Evolutionary conservation across 2,113 vertebrate species (phyloP), one percentile per base, ranked within the genome.

Genomic region (Dendrocopos noguchii): DNA sequence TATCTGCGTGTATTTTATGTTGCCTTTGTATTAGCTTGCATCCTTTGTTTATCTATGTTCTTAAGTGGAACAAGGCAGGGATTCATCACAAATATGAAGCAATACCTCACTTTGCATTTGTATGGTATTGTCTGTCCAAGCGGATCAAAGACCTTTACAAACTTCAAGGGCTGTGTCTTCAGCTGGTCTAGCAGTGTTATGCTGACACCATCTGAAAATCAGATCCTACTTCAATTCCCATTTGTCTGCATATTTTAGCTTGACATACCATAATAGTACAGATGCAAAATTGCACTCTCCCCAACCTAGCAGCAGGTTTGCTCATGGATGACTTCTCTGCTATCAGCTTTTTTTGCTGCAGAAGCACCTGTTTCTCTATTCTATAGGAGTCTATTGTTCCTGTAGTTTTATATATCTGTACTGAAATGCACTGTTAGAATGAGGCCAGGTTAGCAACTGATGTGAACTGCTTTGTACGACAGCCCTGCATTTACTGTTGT

Each of bases 121-220:
- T 88, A 61, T 82, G n/a, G 33, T 74, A 64, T 60, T 76, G n/a
- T 93, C 81, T 82, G 72, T 47, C 70, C 74, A 71, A 82, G 81
- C 82, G 64, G 33, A 81, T 95, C 46, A 80, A 89, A 95, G 78
- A 28, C 56, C 79, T 75, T 75, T 75, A 39, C 53, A 85, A 70
- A 57, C 24, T 74, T 77, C 29, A 72, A 68, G 61, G 53, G 29
- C 80, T 70, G 5, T 66, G n/a, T 67, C 75, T 91, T 92, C 72
- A 87, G 52, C 68, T 83, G 75, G 39, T 91, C 47, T 46, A 80
- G 34, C 47, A 53, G 84, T 63, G 81, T 73, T 90, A 68, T 36
- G 82, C 91, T 94, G 91, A 94, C 52, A 80, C 75, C 81, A 83
- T 56, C 84, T 91, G 84, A 94, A 94, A 87, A 93, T 60, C 25